A percentile compares a stretch with the other conserved stretches of the same genome.
Conservation (phyloP, 2,113 vertebrate genomes). For the Spea bombifrons region DNA sequence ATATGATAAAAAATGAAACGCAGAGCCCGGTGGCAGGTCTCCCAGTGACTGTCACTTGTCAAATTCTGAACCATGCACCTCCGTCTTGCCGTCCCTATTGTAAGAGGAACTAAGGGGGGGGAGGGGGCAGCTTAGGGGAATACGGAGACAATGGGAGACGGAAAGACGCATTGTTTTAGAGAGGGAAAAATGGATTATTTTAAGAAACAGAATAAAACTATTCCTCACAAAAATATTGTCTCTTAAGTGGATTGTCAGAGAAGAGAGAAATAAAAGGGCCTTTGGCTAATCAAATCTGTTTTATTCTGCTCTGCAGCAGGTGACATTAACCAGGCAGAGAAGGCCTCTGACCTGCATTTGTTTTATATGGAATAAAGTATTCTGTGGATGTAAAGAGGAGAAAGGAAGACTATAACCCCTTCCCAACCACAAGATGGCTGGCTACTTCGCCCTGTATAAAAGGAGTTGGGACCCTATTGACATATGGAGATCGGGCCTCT, state of each 20-base stretch:
- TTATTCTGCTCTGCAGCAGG: conserved; percentile 10
- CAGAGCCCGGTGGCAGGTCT: conserved; percentile 27
- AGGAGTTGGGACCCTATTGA: neutral
- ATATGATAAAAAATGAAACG: conserved; percentile 37
- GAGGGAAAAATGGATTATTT: conserved; percentile 11
- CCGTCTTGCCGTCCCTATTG: conserved; percentile 27
- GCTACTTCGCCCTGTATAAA: neutral
- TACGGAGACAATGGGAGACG: neutral
- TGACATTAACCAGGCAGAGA: conserved; percentile 25
- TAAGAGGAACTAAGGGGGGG: neutral
- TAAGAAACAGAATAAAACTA: conserved; percentile 15
- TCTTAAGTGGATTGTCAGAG: neutral
- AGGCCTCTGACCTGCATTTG: neutral
- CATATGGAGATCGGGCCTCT: neutral
- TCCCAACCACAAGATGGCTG: neutral
- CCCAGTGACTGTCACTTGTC: conserved; percentile 44
- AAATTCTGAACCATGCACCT: conserved; percentile 30
- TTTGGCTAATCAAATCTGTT: conserved; percentile 2
- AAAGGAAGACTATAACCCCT: conserved; percentile 50
- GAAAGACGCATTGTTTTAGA: conserved; percentile 6
- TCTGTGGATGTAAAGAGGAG: conserved; percentile 29
- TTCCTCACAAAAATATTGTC: neutral
- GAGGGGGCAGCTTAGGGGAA: neutral
- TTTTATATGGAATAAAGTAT: conserved; percentile 15
- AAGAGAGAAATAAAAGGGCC: neutral